Conservation (phyloP, 2,113 vertebrate genomes). For the Sebastes schlegelii region DNA sequence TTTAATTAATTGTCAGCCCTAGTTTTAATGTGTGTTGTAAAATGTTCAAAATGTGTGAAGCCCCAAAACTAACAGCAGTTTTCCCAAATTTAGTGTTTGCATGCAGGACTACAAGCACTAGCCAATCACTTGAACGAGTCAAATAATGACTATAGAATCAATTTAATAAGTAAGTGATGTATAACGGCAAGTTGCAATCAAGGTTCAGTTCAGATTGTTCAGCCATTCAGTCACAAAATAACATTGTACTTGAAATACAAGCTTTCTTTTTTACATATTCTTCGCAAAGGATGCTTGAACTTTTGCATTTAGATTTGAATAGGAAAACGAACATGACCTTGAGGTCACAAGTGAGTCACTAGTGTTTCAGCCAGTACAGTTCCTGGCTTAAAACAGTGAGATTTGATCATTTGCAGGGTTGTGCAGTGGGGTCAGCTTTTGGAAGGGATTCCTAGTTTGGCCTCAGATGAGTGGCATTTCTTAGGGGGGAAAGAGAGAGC, state of each 20-base stretch:
- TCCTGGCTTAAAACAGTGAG: too few relatives aligned
- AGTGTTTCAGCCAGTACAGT: background rate
- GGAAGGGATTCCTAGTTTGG: constrained; percentile 35
- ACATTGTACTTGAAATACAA: background rate
- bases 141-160: background rate
- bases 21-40: too few relatives aligned
- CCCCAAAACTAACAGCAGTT: too few relatives aligned
- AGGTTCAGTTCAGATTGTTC: too few relatives aligned
- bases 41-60: too few relatives aligned
- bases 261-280: constrained; percentile 14
- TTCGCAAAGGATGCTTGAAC: background rate
- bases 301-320: constrained; percentile 56
- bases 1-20: too few relatives aligned
- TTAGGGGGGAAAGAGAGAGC: background rate
- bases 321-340: background rate
- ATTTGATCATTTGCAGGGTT: too few relatives aligned
- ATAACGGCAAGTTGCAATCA: too few relatives aligned
- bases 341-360: background rate
- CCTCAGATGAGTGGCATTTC: constrained; percentile 55
- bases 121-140: too few relatives aligned
- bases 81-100: too few relatives aligned
- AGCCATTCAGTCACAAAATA: background rate
- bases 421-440: constrained; percentile 15
- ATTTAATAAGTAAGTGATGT: too few relatives aligned
- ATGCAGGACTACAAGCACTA: too few relatives aligned